phyloP scores from a whole-genome alignment of 2,797 vertebrate genomes.

The Poecilia velifera region DNA sequence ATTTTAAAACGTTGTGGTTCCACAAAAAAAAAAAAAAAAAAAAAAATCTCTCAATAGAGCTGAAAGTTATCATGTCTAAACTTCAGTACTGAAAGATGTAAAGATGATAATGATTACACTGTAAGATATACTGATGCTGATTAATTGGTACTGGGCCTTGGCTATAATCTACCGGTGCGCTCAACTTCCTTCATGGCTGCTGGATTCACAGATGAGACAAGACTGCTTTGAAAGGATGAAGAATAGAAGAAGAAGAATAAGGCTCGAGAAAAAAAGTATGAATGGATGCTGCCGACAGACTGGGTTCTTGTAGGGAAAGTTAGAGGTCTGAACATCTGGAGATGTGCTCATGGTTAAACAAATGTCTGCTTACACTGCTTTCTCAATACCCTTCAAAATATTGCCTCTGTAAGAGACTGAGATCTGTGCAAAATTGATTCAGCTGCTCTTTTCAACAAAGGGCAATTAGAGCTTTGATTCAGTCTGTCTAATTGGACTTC shows the following conservation, averaged over 20 bases:
- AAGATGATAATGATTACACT: slow-evolving; percentile 39
- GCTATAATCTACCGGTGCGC: slow-evolving; percentile 66
- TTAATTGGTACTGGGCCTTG: slow-evolving; percentile 56
- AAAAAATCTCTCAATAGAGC: slow-evolving; percentile 26
- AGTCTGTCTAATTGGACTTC: slow-evolving; percentile 75
- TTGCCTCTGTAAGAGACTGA: slow-evolving; percentile 48
- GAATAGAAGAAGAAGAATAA: slow-evolving; percentile 71
- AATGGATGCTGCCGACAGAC: slow-evolving; percentile 50
- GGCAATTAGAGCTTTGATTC: slow-evolving; percentile 49
- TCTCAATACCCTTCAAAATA: slow-evolving; percentile 76
- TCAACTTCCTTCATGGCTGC: slow-evolving; percentile 62
- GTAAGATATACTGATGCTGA: slow-evolving; percentile 39
- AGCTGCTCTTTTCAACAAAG: slow-evolving; percentile 37
- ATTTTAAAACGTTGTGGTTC: slow-evolving; percentile 12
- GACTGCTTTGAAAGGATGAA: slow-evolving; percentile 59
- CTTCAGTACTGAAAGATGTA: slow-evolving; percentile 34
- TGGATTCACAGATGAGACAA: slow-evolving; percentile 70
- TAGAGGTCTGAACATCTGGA: slow-evolving; percentile 81
- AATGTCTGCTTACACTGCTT: slow-evolving; percentile 84
- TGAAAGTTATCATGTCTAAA: slow-evolving; percentile 36
- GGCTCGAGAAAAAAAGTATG: slow-evolving; percentile 48
- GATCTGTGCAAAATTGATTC: slow-evolving; percentile 47
- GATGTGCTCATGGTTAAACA: slow-evolving; percentile 72
- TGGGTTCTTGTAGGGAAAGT: slow-evolving; percentile 57
- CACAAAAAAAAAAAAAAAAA: background rate